Conservation (phyloP, 2,797 vertebrate genomes). For the Nannoperca australis region DNA sequence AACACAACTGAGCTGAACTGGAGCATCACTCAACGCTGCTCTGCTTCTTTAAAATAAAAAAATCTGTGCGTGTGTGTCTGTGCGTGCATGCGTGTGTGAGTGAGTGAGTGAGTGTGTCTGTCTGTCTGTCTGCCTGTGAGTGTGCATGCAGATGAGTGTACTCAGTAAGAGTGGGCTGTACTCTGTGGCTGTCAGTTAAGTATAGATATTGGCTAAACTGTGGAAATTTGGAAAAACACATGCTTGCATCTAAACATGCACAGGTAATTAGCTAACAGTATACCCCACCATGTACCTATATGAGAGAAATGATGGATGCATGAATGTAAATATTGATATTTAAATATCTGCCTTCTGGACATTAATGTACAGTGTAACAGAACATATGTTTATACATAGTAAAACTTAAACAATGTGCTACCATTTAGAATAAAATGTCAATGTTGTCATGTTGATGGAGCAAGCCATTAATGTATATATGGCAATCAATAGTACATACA, state of each 20-base stretch:
- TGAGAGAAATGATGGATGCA: conserved; percentile 88
- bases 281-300: conserved; percentile 79
- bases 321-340: conserved; percentile 93
- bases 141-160: conserved; percentile 79
- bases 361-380: conserved; percentile 86
- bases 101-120: conserved; percentile 12
- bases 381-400: conserved; percentile 87
- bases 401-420: conserved; percentile 83
- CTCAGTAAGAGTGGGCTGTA: conserved; percentile 72
- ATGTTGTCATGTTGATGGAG: conserved; percentile 90
- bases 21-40: conserved; percentile 72
- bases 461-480: conserved; percentile 91
- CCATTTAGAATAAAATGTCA: conserved; percentile 81
- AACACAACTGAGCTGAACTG: conserved; percentile 72
- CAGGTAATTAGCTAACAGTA: conserved; percentile 75
- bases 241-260: conserved; percentile 81
- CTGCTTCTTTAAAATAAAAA: conserved; percentile 35
- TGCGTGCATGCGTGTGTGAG: conserved; percentile 7
- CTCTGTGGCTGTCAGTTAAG: conserved; percentile 77
- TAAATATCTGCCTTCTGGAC: conserved; percentile 91
- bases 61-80: conserved; percentile 13
- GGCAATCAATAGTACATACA: conserved; percentile 88
- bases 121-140: conserved; percentile 60
- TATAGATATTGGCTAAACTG: conserved; percentile 79
- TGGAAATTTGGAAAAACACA: conserved; percentile 74